Percentiles rank a stretch among this genome's conserved stretches.
These are phyloP conservation scores for Neodontobutis hainanensis DNA, from an alignment of 2,113 vertebrate genomes.

Conservation along the genomic window DNA sequence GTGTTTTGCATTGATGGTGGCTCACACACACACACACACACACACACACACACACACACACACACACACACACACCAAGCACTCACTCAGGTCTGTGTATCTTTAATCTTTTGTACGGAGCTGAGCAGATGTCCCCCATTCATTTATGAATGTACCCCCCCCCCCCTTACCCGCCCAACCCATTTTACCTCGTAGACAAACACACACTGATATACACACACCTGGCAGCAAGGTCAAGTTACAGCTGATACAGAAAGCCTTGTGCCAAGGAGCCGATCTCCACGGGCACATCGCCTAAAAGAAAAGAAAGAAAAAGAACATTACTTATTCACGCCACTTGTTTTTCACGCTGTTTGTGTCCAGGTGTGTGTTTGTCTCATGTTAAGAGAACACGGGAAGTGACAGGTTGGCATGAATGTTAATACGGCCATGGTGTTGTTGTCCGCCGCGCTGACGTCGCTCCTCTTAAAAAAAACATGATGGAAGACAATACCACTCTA, in stretches of 20 bases:
- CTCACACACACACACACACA: constrained; percentile 22
- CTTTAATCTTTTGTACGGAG: constrained; percentile 88
- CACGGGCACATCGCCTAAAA: constrained; percentile 11
- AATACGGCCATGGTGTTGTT: constrained; percentile 59
- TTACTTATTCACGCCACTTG: not conserved
- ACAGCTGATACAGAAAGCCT: constrained; percentile 89
- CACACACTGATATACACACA: constrained; percentile 50
- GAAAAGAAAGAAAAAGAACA: not conserved
- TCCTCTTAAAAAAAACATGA: constrained; percentile 46
- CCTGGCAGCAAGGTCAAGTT: constrained; percentile 94
- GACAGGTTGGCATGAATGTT: constrained; percentile 72
- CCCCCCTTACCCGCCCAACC: constrained; percentile 52
- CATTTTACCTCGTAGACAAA: constrained; percentile 26
- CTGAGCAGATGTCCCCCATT: constrained; percentile 97
- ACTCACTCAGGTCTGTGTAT: constrained; percentile 58
- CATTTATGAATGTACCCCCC: constrained; percentile 94
- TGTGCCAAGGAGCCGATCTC: constrained; percentile 26
- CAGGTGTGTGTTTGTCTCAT: constrained; percentile 5
- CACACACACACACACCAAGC: constrained; percentile 17
- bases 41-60: constrained; percentile 17
- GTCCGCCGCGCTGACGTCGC: constrained; percentile 34
- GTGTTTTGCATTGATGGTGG: constrained; percentile 22
- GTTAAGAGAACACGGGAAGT: constrained; percentile 14
- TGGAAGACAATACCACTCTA: constrained; percentile 17
- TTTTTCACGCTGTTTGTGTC: constrained; percentile 25